Conservation (phyloP, 1,140 invertebrate species). For the Drosophila parvula region DNA sequence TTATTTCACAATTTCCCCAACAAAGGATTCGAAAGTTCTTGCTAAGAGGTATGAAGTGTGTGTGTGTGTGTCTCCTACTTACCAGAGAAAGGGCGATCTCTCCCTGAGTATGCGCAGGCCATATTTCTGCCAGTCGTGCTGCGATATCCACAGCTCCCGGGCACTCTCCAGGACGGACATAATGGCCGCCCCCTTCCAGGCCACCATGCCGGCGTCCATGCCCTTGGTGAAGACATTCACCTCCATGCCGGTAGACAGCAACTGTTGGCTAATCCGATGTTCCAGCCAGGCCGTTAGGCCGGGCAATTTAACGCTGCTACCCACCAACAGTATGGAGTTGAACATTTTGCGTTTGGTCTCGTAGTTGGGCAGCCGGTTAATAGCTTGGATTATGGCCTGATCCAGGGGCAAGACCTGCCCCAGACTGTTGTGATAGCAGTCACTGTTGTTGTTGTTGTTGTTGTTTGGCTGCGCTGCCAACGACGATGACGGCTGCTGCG, state of each 20-base stretch:
- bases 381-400: slow-evolving; percentile 95
- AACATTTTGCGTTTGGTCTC: slow-evolving; percentile 98
- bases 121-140: slow-evolving; percentile 93
- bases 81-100: slow-evolving; percentile 93
- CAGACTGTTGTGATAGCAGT: slow-evolving; percentile 87
- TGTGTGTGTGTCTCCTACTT: slow-evolving; percentile 13
- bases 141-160: slow-evolving; percentile 95
- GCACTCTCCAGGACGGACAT: slow-evolving; percentile 96
- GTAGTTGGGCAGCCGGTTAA: slow-evolving; percentile 94
- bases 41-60: no score
- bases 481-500: slow-evolving; percentile 15
- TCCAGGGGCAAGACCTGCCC: slow-evolving; percentile 94
- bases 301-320: slow-evolving; percentile 94
- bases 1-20: not conserved
- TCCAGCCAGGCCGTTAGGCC: slow-evolving; percentile 95
- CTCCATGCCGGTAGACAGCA: slow-evolving; percentile 56
- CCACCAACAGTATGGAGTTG: slow-evolving; percentile 95
- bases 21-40: slow-evolving; percentile 37
- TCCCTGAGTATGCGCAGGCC: slow-evolving; percentile 95
- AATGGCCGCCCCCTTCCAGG: slow-evolving; percentile 97
- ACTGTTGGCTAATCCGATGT: slow-evolving; percentile 89
- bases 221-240: slow-evolving; percentile 88
- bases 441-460: slow-evolving; percentile 12
- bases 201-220: slow-evolving; percentile 93
- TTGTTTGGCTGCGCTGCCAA: not conserved